Evolutionary conservation across 2,888 invertebrate species (phyloP).

Genomic region (Drosophila pseudotakahashii): DNA sequence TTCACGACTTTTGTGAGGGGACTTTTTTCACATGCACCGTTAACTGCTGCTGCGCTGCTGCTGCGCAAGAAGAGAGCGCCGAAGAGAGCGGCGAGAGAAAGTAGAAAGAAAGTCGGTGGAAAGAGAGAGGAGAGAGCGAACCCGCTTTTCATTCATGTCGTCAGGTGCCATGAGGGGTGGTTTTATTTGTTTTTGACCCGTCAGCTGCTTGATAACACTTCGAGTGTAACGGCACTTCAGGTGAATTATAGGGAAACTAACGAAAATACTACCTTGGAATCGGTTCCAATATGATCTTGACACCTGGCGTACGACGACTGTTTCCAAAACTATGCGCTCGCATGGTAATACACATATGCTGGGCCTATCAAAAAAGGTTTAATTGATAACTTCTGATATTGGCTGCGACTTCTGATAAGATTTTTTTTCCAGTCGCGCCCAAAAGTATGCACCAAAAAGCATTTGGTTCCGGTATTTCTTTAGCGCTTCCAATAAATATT

Average conservation of each 20-base stretch:
- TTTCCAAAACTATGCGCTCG: constrained; percentile 6
- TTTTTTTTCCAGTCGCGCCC: constrained; percentile 8
- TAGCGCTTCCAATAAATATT: too few species aligned
- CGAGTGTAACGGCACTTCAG: constrained; percentile 22
- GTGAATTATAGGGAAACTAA: neutral
- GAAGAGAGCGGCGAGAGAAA: constrained; percentile 15
- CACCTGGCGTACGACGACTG: constrained; percentile 32
- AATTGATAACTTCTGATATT: constrained; percentile 38
- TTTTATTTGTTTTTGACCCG: constrained; percentile 27
- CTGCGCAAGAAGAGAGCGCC: constrained; percentile 30
- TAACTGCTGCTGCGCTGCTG: constrained; percentile 50
- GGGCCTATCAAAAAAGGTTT: constrained; percentile 18
- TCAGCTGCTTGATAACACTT: constrained; percentile 42
- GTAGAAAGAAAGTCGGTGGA: constrained; percentile 6
- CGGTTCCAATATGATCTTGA: neutral
- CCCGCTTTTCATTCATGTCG: constrained; percentile 34
- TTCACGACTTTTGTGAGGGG: constrained; percentile 57
- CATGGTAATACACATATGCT: constrained; percentile 28
- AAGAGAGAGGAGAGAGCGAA: constrained; percentile 2
- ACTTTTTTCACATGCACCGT: constrained; percentile 59
- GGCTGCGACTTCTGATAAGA: constrained; percentile 24
- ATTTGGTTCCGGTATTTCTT: too few species aligned
- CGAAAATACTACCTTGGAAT: constrained; percentile 11
- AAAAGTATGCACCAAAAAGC: constrained; percentile 1
- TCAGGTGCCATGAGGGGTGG: constrained; percentile 19